Evolutionary conservation across 2,113 vertebrate genomes (phyloP), one percentile per base, ranked within the genome.

Genomic region (Bubo scandiacus): DNA sequence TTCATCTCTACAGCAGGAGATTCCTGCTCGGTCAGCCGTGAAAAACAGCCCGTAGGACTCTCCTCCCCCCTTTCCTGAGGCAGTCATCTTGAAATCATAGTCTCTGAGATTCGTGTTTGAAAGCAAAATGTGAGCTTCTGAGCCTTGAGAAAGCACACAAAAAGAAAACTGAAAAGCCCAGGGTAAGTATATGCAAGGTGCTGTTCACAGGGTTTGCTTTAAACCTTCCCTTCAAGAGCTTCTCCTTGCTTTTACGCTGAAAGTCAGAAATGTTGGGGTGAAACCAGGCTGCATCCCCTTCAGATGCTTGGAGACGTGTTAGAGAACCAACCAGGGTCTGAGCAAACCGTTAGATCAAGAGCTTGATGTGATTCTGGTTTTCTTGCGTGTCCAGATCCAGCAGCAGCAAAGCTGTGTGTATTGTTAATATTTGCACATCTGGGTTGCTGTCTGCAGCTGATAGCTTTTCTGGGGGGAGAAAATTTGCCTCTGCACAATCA

Each of bases 21-120:
- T 86, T 87, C 92, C 68, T 92, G 86, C 86, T 84, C 40, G 15
- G 80, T 89, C 83, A 94, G 91, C 92, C 43, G 2, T 94, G 94
- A 80, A 61, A 59, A 92, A 14, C 86, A 89, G 38, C 91, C 86
- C 0, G 80, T 47, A 87, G 90, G 92, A n/a, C 92, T 93, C 65
- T 90, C 43, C 88, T 86, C 85, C 90, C 85, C 72, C 27, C 54
- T 32, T 73, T 51, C 47, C 61, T 4, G 6, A 71, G 83, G 68
- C 85, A 86, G 75, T 77, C 93, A 43, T 78, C 82, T 86, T 74
- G 80, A 86, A 73, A 15, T 94, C 78, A 15, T 34, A 12, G 14
- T 63, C 83, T 67, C 38, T 38, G 55, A 71, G 90, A 26, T 72
- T 77, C 51, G 55, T 40, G 3, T 78, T 86, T 74, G 88, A 94